phyloP scores from a whole-genome alignment of 2,888 invertebrate species.

The Tipula confusa region DNA sequence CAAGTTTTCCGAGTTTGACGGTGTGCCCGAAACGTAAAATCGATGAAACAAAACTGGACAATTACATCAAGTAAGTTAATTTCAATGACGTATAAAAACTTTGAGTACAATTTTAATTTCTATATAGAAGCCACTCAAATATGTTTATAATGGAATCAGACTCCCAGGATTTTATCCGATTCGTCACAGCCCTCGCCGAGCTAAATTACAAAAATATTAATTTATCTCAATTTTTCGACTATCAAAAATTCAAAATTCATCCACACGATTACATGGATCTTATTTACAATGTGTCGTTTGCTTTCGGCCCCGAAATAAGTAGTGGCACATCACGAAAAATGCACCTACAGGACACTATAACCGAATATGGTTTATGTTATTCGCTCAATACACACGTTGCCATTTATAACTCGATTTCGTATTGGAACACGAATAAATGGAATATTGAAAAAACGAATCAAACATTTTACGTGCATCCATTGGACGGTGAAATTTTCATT shows the following conservation, averaged over 20 bases:
- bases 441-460: conserved; percentile 49
- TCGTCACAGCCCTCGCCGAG: conserved; percentile 55
- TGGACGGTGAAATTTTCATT: conserved; percentile 72
- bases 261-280: conserved; percentile 57
- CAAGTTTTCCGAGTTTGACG: conserved; percentile 64
- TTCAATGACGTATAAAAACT: not conserved
- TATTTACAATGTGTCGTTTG: conserved; percentile 53
- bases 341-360: conserved; percentile 57
- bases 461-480: conserved; percentile 60
- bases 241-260: conserved; percentile 51
- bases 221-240: conserved; percentile 38
- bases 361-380: conserved; percentile 68
- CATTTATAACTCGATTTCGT: conserved; percentile 49
- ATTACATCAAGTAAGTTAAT: conserved; percentile 54
- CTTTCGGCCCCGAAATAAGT: conserved; percentile 55
- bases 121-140: not conserved
- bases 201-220: conserved; percentile 58
- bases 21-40: conserved; percentile 60
- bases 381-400: conserved; percentile 63
- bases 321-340: conserved; percentile 54
- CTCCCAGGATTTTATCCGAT: conserved; percentile 54
- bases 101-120: conserved; percentile 32
- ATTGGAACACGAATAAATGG: conserved; percentile 58
- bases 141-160: conserved; percentile 49
- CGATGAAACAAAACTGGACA: conserved; percentile 53